Base-by-base conservation (phyloP, 2,113 vertebrate species). In the Pangasianodon hypophthalmus region DNA sequence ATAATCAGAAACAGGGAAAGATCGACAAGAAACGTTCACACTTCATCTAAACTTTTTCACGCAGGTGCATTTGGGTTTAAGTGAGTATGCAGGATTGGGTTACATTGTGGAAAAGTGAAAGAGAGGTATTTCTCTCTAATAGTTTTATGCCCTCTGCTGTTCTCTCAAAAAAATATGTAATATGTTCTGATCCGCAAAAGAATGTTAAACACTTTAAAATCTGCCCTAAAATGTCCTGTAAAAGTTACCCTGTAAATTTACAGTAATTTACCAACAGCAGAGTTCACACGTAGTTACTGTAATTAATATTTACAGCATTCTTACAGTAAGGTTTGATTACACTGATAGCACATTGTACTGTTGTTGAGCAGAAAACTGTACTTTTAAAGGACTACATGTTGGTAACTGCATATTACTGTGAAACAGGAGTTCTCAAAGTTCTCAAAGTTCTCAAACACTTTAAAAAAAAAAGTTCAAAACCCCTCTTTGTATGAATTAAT, bases 191-290 rank as follows among this genome's bases (percentile, higher is more conserved):
- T 58, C 80, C 80, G n/a, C 52, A 21, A 32, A 83, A 58, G 80
- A 83, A 83, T 83, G 29, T 83, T 83, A 56, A 83, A 83, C 52
- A 41, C 52, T 80, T 46, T 24, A 19, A 75, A 75, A 75, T 75
- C 73, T 50, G 77, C 37, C 71, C 71, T 44, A 21, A 44, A 75
- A 75, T 18, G 46, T 50, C 29, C n/a, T 11, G 16, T 82, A 82
- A 37, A 82, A 32, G 10, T 54, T 0, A 32, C 5, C 79, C 79
- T 54, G 29, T 37, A 56, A 32, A 56, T 37, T 2, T 83, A 81
- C 77, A 50, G 24, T 80, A 13, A 29, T 3, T 48, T 6, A 80
- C 4, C 77, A 80, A 11, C 24, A 32, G 50, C 50, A 32, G 26
- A 52, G 13, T 19, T 52, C 48, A 16, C 24, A 3, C 46, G 2